Conservation (phyloP, 2,797 vertebrate genomes). For the Molothrus ater region DNA sequence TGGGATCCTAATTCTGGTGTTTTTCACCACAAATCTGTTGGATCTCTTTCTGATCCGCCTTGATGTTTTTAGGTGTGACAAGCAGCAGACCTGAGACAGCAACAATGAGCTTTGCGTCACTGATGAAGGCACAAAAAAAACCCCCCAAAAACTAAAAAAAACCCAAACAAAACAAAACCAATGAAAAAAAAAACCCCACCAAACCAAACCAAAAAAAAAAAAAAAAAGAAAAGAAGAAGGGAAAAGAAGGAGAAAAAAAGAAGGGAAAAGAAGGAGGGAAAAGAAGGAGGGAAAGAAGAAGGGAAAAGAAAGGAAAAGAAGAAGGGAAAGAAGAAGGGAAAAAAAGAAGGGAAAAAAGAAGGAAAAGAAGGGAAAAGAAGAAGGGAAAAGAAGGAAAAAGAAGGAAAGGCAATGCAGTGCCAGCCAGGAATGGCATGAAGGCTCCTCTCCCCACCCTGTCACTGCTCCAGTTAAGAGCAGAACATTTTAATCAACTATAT, state of each 20-base stretch:
- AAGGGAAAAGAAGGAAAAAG: too few species aligned
- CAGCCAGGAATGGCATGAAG: background rate
- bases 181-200: fast-evolving
- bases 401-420: background rate
- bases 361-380: too few species aligned
- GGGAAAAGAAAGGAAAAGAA: too few species aligned
- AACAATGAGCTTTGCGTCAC: background rate
- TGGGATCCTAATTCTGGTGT: background rate
- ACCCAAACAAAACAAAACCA: too few species aligned
- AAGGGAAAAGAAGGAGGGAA: too few species aligned
- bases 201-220: background rate
- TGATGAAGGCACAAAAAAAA: background rate
- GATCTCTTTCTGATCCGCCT: background rate
- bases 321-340: too few species aligned
- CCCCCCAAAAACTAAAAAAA: too few species aligned
- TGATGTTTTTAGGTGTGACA: background rate
- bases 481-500: background rate
- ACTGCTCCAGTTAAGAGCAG: background rate
- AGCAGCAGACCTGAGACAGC: background rate
- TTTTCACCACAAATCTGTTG: background rate
- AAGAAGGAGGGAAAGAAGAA: too few species aligned
- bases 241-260: too few species aligned
- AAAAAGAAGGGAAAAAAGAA: too few species aligned
- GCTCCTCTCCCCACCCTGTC: background rate
- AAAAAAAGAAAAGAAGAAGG: too few species aligned